Evolutionary conservation across 1,140 invertebrate genomes (phyloP), one percentile per base, ranked within the genome.

Genomic region (Samia ricini): DNA sequence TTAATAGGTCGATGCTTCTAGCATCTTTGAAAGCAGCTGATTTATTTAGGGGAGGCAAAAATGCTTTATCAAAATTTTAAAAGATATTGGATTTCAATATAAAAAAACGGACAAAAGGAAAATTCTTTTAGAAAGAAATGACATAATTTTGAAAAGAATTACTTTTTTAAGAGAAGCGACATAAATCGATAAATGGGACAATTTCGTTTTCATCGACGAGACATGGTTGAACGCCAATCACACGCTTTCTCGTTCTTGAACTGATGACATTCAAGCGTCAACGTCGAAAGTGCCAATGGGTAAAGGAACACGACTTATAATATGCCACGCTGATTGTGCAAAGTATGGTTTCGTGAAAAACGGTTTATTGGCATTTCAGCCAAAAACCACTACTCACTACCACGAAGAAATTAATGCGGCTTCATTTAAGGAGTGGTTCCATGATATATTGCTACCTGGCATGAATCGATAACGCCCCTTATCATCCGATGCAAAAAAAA

Each of bases 191-290:
- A 20, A 59, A 26, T 72, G 62, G 64, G 56, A 65, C 7, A 69
- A 69, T 57, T 65, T 73, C 8, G 62, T 76, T 0, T 73, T 73
- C 29, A 48, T 69, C 19, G 62, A 69, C 20, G 71, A 76, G 48
- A 72, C 70, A 57, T 72, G 69, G 64, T 21, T 75, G n/a, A 75
- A 75, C 21, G 64, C 70, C 0, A 72, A 72, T 49, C 73, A 69
- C 26, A 71, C 64, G 4, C 29, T 70, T 19, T 50, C 50, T 0
- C 48, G 58, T 5, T 42, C 65, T 19, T 76, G 64, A 71, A 69
- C 68, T 0, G 61, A 72, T 61, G 64, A 68, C 48, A 66, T 55
- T 20, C 18, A 21, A 55, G 57, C 55, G 5, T 71, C 74, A 0
- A 61, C 64, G 0, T 60, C 61, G 12, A 68, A 65, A 64, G 67